phyloP scores from a whole-genome alignment of 1,140 invertebrate genomes.

The Ruditapes philippinarum region DNA sequence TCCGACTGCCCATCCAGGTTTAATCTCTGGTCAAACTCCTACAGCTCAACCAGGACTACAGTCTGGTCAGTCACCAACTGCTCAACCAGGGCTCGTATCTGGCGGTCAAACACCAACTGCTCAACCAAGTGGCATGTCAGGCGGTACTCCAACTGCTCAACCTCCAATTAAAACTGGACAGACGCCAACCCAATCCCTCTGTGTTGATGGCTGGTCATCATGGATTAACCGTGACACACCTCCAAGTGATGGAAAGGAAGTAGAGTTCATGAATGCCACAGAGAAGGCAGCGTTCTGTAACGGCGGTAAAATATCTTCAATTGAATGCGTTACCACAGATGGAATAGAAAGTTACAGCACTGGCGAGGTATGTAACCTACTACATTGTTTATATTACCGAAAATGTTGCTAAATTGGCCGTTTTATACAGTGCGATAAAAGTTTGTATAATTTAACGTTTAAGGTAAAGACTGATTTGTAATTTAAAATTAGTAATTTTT shows the following conservation, averaged over 20 bases:
- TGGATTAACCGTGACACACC: conserved; percentile 78
- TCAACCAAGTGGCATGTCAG: neutral
- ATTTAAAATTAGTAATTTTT: too few species aligned
- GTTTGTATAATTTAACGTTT: too few species aligned
- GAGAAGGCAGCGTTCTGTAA: conserved; percentile 76
- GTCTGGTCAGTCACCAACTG: conserved; percentile 1
- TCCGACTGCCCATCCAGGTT: conserved; percentile 41
- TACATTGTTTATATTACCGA: too few species aligned
- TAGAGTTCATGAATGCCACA: conserved; percentile 73
- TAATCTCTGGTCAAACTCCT: neutral
- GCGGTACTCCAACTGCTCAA: conserved; percentile 1
- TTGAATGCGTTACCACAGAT: conserved; percentile 72
- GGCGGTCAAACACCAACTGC: conserved; percentile 25
- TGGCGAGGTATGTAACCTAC: conserved; percentile 73
- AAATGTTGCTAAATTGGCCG: too few species aligned
- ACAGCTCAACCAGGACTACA: neutral
- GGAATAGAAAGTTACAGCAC: conserved; percentile 71
- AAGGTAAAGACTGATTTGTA: too few species aligned
- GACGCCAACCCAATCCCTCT: neutral
- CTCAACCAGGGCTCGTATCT: conserved; percentile 10
- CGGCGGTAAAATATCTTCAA: conserved; percentile 69
- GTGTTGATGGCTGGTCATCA: conserved; percentile 57
- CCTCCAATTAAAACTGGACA: neutral
- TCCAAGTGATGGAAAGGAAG: conserved; percentile 68
- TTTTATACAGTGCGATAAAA: too few species aligned